A percentile compares a stretch with the other conserved stretches of the same genome.
Evolutionary conservation across 2,888 invertebrate genomes (phyloP).

Genomic region (Papilio elwesi): DNA sequence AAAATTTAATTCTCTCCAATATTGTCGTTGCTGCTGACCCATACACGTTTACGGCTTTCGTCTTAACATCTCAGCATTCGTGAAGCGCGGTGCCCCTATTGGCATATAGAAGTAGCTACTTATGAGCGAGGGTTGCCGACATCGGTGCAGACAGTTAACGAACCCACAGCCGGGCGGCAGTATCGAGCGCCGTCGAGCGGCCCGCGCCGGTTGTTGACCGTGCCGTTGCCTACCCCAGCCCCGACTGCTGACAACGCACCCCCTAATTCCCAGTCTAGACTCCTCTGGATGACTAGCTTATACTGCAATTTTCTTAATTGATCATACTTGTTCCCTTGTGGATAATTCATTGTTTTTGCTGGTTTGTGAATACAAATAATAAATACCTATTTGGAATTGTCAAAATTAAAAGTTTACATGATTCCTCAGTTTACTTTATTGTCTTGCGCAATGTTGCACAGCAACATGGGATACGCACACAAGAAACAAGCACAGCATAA

Average conservation of each 20-base stretch:
- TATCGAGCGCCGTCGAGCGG: constrained; percentile 11
- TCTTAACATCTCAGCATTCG: too few relatives aligned
- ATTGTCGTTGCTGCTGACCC: too few relatives aligned
- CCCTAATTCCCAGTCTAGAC: constrained; percentile 42
- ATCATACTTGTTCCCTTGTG: not conserved
- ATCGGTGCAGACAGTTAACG: too few relatives aligned
- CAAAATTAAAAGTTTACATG: not conserved
- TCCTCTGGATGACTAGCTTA: not conserved
- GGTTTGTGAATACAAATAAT: not conserved
- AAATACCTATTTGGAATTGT: not conserved
- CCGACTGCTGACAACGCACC: constrained; percentile 21
- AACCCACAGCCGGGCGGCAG: not conserved
- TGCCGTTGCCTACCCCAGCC: constrained; percentile 29
- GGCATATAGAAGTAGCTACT: too few relatives aligned
- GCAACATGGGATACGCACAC: too few relatives aligned
- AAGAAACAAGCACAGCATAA: too few relatives aligned
- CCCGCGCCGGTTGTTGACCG: constrained; percentile 45
- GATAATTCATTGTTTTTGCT: not conserved
- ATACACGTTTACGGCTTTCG: too few relatives aligned
- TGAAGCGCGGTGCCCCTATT: too few relatives aligned
- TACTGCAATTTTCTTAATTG: not conserved
- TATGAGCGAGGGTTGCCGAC: too few relatives aligned
- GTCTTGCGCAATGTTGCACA: too few relatives aligned
- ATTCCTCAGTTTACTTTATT: too few relatives aligned
- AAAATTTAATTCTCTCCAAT: too few relatives aligned